Conservation (phyloP, 2,797 vertebrate species). For the Garrulus glandarius region DNA sequence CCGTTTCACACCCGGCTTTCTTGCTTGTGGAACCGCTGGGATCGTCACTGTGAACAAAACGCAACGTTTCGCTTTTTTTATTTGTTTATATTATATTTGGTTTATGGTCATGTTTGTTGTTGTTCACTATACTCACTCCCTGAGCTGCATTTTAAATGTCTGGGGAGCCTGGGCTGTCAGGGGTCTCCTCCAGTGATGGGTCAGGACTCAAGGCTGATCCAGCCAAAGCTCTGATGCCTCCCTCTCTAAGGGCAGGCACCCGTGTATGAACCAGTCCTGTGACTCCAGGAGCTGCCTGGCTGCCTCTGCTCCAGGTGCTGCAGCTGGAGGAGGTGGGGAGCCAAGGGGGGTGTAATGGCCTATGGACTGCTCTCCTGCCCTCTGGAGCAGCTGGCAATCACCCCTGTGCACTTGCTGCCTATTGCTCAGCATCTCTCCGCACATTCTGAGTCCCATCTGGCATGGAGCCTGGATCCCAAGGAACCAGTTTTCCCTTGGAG, state of each 20-base stretch:
- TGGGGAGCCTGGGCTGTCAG: background rate
- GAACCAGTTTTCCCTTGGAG: background rate
- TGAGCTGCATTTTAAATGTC: constrained; percentile 1
- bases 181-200: background rate
- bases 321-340: background rate
- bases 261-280: background rate
- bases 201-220: background rate
- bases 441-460: background rate
- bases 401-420: background rate
- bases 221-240: background rate
- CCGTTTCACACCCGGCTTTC: constrained; percentile 75
- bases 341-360: background rate
- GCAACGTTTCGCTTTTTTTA: constrained; percentile 75
- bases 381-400: background rate
- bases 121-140: background rate
- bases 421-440: background rate
- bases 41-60: constrained; percentile 81
- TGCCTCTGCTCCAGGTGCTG: background rate
- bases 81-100: constrained; percentile 49
- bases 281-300: background rate
- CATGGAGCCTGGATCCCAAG: background rate
- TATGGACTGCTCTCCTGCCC: background rate
- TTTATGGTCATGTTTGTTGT: background rate
- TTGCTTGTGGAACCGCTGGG: constrained; percentile 75
- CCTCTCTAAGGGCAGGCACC: background rate